Evolutionary conservation across 2,113 vertebrate genomes (phyloP).

Genomic region (Sardina pilchardus): DNA sequence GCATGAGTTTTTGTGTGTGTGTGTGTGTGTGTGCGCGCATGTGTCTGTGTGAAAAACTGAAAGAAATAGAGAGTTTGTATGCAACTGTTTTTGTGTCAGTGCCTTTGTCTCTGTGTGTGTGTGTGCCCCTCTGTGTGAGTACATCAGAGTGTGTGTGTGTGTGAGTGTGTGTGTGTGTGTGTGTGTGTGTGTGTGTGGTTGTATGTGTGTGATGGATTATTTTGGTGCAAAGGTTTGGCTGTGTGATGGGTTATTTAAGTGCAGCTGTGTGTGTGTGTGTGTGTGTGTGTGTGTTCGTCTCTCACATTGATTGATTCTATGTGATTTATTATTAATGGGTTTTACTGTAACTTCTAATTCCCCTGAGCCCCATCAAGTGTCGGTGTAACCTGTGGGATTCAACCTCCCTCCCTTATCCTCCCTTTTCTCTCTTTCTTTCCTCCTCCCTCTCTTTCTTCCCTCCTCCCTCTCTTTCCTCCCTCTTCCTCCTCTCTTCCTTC

Average conservation of each 20-base stretch:
- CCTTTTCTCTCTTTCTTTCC: background rate
- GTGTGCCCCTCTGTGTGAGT: background rate
- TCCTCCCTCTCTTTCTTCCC: background rate
- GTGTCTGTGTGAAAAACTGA: background rate
- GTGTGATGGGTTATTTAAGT: background rate
- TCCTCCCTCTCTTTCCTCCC: background rate
- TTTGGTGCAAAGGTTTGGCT: too few relatives aligned
- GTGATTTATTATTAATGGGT: too few relatives aligned
- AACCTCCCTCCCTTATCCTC: background rate
- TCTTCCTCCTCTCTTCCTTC: background rate
- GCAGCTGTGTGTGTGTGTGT: background rate
- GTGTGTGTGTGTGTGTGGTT: background rate
- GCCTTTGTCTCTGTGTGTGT: background rate
- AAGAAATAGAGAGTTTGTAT: too few relatives aligned
- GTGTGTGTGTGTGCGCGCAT: background rate
- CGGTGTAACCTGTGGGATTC: background rate
- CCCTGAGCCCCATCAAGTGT: background rate
- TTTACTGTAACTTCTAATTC: background rate
- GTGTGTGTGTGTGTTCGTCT: too few relatives aligned
- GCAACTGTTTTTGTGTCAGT: too few relatives aligned
- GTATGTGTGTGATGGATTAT: background rate
- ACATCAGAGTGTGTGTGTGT: background rate
- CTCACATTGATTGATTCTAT: too few relatives aligned
- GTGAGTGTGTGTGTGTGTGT: too few relatives aligned
- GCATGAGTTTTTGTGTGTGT: slow-evolving; percentile 11